These are phyloP conservation scores for Eumeta japonica DNA, from an alignment of 1,140 invertebrate genomes.

Conservation along the genomic window DNA sequence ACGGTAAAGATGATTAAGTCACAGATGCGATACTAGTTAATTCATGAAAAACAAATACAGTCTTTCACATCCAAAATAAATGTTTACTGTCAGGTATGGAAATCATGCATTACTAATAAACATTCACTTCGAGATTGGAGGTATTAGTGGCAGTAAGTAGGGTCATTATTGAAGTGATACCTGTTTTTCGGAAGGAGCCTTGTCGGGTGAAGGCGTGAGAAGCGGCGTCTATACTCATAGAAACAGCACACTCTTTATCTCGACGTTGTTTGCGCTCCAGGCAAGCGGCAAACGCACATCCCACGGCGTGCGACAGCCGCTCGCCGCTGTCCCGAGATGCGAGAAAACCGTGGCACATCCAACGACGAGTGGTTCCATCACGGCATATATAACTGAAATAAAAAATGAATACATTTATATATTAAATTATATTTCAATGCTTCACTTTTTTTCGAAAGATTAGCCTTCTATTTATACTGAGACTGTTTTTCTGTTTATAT, in stretches of 20 bases:
- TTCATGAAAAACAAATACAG: too few species aligned
- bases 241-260: slow-evolving; percentile 94
- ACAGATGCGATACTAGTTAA: too few species aligned
- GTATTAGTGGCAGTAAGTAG: slow-evolving; percentile 3
- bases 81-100: too few species aligned
- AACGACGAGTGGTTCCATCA: slow-evolving; percentile 70
- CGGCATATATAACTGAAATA: slow-evolving; percentile 60
- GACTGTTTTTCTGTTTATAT: too few species aligned
- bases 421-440: too few species aligned
- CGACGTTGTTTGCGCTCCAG: slow-evolving; percentile 95
- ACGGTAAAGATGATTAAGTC: too few species aligned
- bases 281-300: slow-evolving; percentile 98
- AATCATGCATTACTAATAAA: too few species aligned
- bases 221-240: slow-evolving; percentile 91
- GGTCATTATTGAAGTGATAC: slow-evolving; percentile 12
- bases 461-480: too few species aligned
- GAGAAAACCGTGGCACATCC: slow-evolving; percentile 99
- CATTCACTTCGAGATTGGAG: too few species aligned
- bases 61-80: too few species aligned
- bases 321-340: slow-evolving; percentile 96
- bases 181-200: slow-evolving; percentile 80
- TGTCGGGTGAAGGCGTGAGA: slow-evolving; percentile 91
- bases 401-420: too few species aligned
- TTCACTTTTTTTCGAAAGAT: too few species aligned
- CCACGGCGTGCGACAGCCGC: slow-evolving; percentile 96